phyloP scores from a whole-genome alignment of 2,888 invertebrate species.

The Tachina lurida region DNA sequence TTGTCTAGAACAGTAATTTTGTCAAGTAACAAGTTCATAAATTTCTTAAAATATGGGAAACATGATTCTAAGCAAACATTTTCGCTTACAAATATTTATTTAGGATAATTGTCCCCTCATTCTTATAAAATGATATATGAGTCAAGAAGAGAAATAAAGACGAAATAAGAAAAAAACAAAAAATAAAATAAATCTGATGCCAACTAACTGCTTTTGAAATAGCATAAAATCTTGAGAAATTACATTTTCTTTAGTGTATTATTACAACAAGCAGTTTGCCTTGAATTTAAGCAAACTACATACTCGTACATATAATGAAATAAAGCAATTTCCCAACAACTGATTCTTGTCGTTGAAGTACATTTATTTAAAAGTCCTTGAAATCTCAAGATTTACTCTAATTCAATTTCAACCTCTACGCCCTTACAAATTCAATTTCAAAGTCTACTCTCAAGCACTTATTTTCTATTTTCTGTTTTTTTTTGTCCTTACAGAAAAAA shows the following conservation, averaged over 20 bases:
- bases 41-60: background rate
- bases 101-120: constrained; percentile 40
- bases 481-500: background rate
- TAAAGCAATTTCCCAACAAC: background rate
- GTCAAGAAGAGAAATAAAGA: background rate
- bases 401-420: constrained; percentile 32
- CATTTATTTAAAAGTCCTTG: constrained; percentile 38
- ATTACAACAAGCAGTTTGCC: constrained; percentile 4
- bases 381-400: constrained; percentile 36
- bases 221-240: background rate
- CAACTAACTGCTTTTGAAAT: background rate
- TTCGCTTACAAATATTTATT: constrained; percentile 26
- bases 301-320: constrained; percentile 2
- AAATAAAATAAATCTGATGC: too few species aligned
- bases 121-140: background rate
- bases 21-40: background rate
- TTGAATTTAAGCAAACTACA: constrained; percentile 14
- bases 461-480: background rate
- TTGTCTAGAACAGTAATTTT: too few species aligned
- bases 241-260: background rate
- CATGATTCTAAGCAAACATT: background rate
- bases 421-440: constrained; percentile 31
- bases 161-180: background rate
- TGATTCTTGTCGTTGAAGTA: constrained; percentile 20
- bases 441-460: constrained; percentile 35